phyloP scores from a whole-genome alignment of 2,888 invertebrate species.

The Dysmachus trigonus region DNA sequence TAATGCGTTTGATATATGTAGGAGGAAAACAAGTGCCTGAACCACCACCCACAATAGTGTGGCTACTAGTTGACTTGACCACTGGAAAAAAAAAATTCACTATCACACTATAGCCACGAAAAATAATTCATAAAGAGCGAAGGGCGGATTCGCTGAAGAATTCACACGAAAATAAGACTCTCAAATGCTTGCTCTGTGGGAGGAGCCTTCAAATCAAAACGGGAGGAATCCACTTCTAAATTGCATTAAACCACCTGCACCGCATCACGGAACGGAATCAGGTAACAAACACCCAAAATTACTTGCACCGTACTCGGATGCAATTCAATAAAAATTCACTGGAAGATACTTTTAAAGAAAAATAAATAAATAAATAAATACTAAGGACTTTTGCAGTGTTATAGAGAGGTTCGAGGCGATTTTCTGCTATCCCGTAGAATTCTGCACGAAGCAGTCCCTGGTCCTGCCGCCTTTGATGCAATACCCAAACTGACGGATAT shows the following conservation, averaged over 20 bases:
- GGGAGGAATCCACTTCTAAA: neutral
- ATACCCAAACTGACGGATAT: constrained; percentile 21
- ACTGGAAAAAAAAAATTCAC: neutral
- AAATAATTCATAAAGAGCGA: neutral
- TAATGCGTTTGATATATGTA: neutral
- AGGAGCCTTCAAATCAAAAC: neutral
- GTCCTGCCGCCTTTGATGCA: constrained; percentile 11
- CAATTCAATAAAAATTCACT: neutral
- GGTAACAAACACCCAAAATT: neutral
- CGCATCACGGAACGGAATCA: neutral
- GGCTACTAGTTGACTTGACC: neutral
- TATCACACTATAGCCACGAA: neutral
- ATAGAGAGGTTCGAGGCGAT: neutral
- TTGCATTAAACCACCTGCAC: neutral
- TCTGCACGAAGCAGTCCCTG: neutral
- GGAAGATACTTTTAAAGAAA: neutral
- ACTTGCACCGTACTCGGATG: neutral
- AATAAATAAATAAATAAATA: too few relatives aligned
- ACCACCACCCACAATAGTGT: neutral
- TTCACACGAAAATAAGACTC: neutral
- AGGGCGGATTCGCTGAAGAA: neutral
- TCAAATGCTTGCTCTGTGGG: neutral
- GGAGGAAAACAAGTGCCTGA: neutral
- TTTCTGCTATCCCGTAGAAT: neutral
- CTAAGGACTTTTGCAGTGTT: neutral